Percentiles rank a stretch among this genome's conserved stretches.
Conservation (phyloP, 2,797 vertebrate species). For the Atherinosoma microstoma region DNA sequence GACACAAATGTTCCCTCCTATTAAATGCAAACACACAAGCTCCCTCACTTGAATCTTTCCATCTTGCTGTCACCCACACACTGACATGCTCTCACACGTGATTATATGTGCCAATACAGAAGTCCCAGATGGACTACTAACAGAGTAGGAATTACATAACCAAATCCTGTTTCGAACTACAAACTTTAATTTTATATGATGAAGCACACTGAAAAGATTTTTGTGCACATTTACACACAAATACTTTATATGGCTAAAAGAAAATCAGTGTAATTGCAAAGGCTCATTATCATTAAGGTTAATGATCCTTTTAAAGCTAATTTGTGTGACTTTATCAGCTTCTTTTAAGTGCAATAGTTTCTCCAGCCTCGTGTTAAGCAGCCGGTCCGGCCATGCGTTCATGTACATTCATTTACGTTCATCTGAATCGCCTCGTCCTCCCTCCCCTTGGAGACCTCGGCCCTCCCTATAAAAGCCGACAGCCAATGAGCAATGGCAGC, state of each 20-base stretch:
- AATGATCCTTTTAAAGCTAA: neutral
- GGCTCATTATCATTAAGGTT: neutral
- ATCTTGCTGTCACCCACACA: constrained; percentile 70
- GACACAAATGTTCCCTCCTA: constrained; percentile 1
- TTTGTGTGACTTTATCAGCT: neutral
- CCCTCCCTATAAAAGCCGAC: too few species aligned
- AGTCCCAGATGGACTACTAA: constrained; percentile 79
- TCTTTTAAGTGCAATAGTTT: neutral
- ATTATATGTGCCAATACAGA: constrained; percentile 67
- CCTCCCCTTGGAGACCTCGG: too few species aligned
- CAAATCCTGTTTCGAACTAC: constrained; percentile 61
- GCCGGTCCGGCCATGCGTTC: too few species aligned
- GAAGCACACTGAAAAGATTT: constrained; percentile 19
- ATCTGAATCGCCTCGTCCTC: too few species aligned
- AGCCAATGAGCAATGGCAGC: too few species aligned
- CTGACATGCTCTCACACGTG: constrained; percentile 65
- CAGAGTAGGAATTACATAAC: constrained; percentile 74
- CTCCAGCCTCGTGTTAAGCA: neutral
- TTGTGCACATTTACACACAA: constrained; percentile 1
- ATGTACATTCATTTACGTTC: too few species aligned
- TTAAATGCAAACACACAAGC: constrained; percentile 28
- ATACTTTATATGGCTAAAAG: neutral
- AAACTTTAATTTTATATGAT: constrained; percentile 50
- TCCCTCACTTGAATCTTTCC: constrained; percentile 67
- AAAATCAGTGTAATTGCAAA: neutral